Evolutionary conservation across 2,888 invertebrate genomes (phyloP).

Genomic region (Agrilus biguttatus): DNA sequence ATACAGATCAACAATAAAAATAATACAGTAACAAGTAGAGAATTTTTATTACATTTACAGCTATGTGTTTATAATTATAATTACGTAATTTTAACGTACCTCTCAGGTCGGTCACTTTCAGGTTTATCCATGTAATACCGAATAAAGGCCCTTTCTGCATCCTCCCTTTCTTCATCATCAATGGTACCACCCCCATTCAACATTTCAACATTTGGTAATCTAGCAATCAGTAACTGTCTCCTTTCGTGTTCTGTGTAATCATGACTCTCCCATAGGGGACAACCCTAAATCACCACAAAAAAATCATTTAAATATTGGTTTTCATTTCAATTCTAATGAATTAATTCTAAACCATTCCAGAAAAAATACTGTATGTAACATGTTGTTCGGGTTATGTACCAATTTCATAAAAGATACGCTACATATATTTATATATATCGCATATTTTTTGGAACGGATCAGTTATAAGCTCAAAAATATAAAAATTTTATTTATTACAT

Average conservation of each 20-base stretch:
- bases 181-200: constrained; percentile 84
- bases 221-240: constrained; percentile 72
- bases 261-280: constrained; percentile 60
- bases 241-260: constrained; percentile 83
- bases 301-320: not conserved
- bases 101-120: constrained; percentile 65
- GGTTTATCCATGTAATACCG: constrained; percentile 82
- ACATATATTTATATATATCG: too few species aligned
- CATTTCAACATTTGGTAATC: constrained; percentile 71
- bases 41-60: too few species aligned
- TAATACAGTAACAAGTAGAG: too few species aligned
- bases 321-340: too few species aligned
- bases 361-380: too few species aligned
- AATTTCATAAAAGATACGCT: too few species aligned
- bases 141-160: constrained; percentile 86
- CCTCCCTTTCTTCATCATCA: constrained; percentile 71
- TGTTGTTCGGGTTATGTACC: too few species aligned
- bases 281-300: constrained; percentile 34
- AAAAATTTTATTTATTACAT: too few species aligned
- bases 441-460: too few species aligned
- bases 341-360: too few species aligned
- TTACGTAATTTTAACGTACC: constrained; percentile 33
- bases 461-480: too few species aligned
- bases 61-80: not conserved
- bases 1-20: too few species aligned